phyloP scores from a whole-genome alignment of 30 jellyfish, hydroid and myxozoan genomes.

The Hydractinia symbiolongicarpus region DNA sequence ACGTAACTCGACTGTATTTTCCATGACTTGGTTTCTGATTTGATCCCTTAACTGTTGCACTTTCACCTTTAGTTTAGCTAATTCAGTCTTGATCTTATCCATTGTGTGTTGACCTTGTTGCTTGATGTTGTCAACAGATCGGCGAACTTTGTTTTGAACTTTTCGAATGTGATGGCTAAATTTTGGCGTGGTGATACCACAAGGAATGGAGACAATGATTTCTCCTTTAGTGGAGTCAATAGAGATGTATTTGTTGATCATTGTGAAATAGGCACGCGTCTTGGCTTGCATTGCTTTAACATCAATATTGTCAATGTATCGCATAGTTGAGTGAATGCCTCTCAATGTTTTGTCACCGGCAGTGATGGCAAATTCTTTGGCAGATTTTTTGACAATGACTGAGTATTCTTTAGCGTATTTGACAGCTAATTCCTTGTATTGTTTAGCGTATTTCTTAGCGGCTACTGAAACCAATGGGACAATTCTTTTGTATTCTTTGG shows the following conservation, averaged over 20 bases:
- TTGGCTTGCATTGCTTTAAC: slow-evolving; percentile 25
- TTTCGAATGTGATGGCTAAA: slow-evolving; percentile 51
- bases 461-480: slow-evolving; percentile 53
- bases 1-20: slow-evolving; percentile 73
- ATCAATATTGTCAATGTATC: slow-evolving; percentile 55
- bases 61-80: slow-evolving; percentile 48
- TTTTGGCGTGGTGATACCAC: slow-evolving; percentile 57
- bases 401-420: slow-evolving; percentile 1
- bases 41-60: slow-evolving; percentile 18
- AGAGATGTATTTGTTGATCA: slow-evolving; percentile 52
- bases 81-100: slow-evolving; percentile 39
- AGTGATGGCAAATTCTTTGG: slow-evolving; percentile 4
- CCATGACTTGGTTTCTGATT: slow-evolving; percentile 32
- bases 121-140: slow-evolving; percentile 43
- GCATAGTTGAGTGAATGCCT: slow-evolving; percentile 57
- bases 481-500: background rate
- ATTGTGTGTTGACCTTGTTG: slow-evolving; percentile 20
- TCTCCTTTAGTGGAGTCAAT: slow-evolving; percentile 60
- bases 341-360: slow-evolving; percentile 28
- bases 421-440: slow-evolving; percentile 27
- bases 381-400: slow-evolving; percentile 2
- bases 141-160: slow-evolving; percentile 38
- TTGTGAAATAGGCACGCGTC: slow-evolving; percentile 16
- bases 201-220: slow-evolving; percentile 57
- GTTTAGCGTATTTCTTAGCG: slow-evolving; percentile 25